Base-by-base conservation (phyloP, 2,888 invertebrate genomes). In the Latheticus oryzae region DNA sequence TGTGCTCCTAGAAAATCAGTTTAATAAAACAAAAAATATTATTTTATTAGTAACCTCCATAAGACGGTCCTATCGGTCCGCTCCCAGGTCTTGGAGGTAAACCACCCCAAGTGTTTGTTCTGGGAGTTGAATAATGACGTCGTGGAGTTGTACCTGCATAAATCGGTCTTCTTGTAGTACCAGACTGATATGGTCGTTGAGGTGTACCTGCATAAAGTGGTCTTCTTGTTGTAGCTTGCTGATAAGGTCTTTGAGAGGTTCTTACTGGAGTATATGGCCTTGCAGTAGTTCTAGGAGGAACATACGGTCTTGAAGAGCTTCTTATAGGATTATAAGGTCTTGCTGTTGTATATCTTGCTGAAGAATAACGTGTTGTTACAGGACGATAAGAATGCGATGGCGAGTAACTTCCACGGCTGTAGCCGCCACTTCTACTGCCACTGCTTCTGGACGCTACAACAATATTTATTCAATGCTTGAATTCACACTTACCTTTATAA, bases 1-100 rank as follows among this genome's bases (percentile, higher is more conserved):
- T 28, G 47, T 0, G 59, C 50, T 8, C 37, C 54, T 19, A 50
- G 47, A 15, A 23, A 17, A 13, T 33, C 50, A n/a, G n/a, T n/a
- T n/a, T n/a, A n/a, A n/a, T n/a, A n/a, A n/a, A n/a, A n/a, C n/a
- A n/a, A n/a, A n/a, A n/a, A n/a, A n/a, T n/a, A n/a, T n/a, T n/a
- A n/a, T n/a, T n/a, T n/a, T n/a, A n/a, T n/a, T n/a, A n/a, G n/a
- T n/a, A n/a, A n/a, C n/a, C n/a, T n/a, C n/a, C n/a, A n/a, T n/a
- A n/a, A n/a, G 48, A 37, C 1, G 48, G 48, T 16, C 47, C 48
- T 5, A 35, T 8, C 2, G 51, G 40, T 3, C 26, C 24, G 5
- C 19, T 26, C 2, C 51, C 51, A 3, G 51, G 40, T 21, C 35
- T n/a, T 16, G 53, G 43, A 1, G 53, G 53, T 17, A 35, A 3